A percentile compares a stretch with the other conserved stretches of the same genome.
Evolutionary conservation across 1,140 invertebrate species (phyloP).

Genomic region (Fopius arisanus): DNA sequence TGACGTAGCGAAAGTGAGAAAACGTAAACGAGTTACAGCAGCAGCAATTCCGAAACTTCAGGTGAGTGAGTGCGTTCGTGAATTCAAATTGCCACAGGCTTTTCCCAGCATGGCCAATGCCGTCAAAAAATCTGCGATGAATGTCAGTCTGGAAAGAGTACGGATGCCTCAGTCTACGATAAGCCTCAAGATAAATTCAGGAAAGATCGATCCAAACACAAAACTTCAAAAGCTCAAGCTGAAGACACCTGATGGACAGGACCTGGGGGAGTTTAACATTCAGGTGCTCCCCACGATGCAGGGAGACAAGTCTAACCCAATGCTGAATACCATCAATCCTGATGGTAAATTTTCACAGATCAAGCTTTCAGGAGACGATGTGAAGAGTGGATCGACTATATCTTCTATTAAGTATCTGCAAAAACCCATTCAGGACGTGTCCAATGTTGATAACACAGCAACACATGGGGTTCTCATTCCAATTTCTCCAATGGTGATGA

Average conservation of each 20-base stretch:
- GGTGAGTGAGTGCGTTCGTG: constrained; percentile 28
- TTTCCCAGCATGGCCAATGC: constrained; percentile 33
- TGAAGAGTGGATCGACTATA: no score
- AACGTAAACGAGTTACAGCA: neutral
- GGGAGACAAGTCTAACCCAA: constrained; percentile 16
- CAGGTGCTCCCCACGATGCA: constrained; percentile 15
- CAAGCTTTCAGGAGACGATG: no score
- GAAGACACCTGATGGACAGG: constrained; percentile 19
- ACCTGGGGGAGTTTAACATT: constrained; percentile 25
- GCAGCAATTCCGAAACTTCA: neutral
- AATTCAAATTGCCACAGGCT: constrained; percentile 28
- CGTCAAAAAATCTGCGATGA: neutral
- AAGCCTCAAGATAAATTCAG: neutral
- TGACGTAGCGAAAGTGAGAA: neutral
- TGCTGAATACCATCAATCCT: neutral
- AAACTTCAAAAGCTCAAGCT: constrained; percentile 28
- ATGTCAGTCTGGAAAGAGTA: constrained; percentile 3
- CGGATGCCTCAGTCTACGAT: neutral
- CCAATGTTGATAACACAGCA: neutral
- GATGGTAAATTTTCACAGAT: no score
- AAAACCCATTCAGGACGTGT: neutral
- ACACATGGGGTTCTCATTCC: constrained; percentile 11
- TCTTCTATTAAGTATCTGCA: neutral
- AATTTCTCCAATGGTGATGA: neutral
- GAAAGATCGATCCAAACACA: neutral